Evolutionary conservation across 2,797 vertebrate species (phyloP).

Genomic region (Phylloscopus collybita): DNA sequence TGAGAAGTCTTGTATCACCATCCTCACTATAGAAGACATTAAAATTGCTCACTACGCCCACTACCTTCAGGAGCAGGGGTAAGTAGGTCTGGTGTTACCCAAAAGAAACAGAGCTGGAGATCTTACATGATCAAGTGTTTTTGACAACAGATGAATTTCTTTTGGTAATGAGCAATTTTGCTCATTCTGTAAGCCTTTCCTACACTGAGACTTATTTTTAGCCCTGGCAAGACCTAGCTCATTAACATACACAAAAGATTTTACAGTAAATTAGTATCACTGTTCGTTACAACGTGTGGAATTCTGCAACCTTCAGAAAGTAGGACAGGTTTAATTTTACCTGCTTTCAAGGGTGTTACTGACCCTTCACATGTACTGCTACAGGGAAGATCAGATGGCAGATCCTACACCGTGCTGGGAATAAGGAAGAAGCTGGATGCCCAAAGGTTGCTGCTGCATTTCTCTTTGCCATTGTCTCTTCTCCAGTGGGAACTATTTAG

Average conservation of each 20-base stretch:
- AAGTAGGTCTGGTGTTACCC: neutral
- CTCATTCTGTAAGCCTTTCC: neutral
- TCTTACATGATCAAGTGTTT: neutral
- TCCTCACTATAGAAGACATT: neutral
- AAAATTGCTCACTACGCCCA: neutral
- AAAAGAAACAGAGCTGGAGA: neutral
- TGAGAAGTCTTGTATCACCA: neutral
- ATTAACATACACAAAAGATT: neutral
- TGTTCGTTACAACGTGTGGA: accelerated
- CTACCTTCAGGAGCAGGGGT: neutral
- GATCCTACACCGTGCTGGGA: neutral
- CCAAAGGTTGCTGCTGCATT: neutral
- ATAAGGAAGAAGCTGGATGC: neutral
- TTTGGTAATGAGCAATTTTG: neutral
- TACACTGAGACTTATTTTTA: neutral
- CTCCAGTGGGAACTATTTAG: neutral
- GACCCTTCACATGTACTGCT: neutral
- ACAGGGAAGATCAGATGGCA: neutral
- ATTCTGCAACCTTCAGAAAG: neutral
- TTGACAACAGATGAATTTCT: neutral
- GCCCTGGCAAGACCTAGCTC: neutral
- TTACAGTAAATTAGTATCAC: neutral
- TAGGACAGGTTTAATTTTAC: neutral
- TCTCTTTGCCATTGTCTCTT: neutral
- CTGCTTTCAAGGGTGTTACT: neutral